Evolutionary conservation across 2,888 invertebrate species (phyloP).

Genomic region (Phasia obesa): DNA sequence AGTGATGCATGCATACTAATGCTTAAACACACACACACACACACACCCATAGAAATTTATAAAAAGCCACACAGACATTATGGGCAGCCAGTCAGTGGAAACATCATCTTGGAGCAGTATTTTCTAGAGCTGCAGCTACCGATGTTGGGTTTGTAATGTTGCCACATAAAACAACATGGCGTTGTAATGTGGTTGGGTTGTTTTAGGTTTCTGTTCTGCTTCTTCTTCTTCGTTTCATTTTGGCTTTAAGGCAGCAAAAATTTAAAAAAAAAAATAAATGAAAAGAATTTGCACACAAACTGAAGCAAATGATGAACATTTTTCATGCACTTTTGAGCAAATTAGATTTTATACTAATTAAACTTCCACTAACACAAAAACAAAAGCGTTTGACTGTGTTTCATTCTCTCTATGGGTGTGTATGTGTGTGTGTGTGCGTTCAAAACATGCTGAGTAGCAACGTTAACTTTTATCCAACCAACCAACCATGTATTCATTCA

Average conservation of each 20-base stretch:
- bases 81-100: conserved; percentile 59
- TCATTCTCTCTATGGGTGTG: conserved; percentile 12
- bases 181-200: conserved; percentile 59
- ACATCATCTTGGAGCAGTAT: conserved; percentile 48
- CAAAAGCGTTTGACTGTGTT: conserved; percentile 32
- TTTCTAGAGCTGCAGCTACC: conserved; percentile 22
- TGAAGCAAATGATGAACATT: conserved; percentile 73
- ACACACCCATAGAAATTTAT: conserved; percentile 12
- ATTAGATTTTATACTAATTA: conserved; percentile 82
- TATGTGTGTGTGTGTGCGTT: conserved; percentile 13
- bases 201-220: neutral
- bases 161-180: conserved; percentile 66
- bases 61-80: conserved; percentile 40
- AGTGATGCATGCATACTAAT: conserved; percentile 77
- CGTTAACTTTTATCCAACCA: conserved; percentile 69
- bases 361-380: conserved; percentile 79
- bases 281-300: conserved; percentile 50
- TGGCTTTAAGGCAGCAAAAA: conserved; percentile 49
- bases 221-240: neutral
- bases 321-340: conserved; percentile 82
- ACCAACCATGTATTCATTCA: conserved; percentile 58
- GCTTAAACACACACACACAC: conserved; percentile 40
- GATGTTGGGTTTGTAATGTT: conserved; percentile 35
- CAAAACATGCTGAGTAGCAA: conserved; percentile 71
- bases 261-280: conserved; percentile 8